Conservation (phyloP, 2,888 invertebrate species). For the Drosophila multiciliata region DNA sequence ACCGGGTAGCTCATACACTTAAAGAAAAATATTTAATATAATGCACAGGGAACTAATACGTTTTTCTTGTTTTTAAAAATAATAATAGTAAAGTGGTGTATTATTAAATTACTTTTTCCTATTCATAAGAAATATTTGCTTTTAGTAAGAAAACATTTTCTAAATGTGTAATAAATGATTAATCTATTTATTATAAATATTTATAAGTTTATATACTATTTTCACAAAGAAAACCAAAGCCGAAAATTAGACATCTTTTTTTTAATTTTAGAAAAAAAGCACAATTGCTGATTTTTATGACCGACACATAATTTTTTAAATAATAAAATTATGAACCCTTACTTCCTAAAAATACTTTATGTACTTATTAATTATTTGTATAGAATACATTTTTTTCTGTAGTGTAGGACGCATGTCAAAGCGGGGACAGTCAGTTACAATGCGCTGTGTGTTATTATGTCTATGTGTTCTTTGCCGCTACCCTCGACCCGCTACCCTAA, state of each 20-base stretch:
- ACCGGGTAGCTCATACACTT: neutral
- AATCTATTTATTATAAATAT: neutral
- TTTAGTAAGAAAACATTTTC: neutral
- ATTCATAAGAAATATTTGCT: neutral
- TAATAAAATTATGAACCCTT: neutral
- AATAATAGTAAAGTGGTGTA: too few species aligned
- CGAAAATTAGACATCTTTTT: neutral
- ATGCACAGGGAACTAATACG: neutral
- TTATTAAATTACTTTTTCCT: too few species aligned
- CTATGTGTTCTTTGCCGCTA: slow-evolving; percentile 8
- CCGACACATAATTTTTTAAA: neutral
- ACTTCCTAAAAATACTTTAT: neutral
- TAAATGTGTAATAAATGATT: neutral
- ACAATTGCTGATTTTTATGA: neutral
- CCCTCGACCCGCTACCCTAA: slow-evolving; percentile 11
- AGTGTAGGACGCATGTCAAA: slow-evolving; percentile 5
- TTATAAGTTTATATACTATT: neutral
- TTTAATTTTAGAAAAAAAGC: neutral
- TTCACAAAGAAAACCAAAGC: neutral
- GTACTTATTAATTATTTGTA: neutral
- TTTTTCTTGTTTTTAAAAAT: neutral
- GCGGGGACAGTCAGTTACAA: slow-evolving; percentile 4
- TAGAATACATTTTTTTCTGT: neutral
- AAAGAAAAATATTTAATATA: neutral
- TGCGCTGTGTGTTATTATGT: neutral